These are phyloP conservation scores for Hermaeophaga mercurialis DNA, from an alignment of 2,888 invertebrate species.

Conservation along the genomic window DNA sequence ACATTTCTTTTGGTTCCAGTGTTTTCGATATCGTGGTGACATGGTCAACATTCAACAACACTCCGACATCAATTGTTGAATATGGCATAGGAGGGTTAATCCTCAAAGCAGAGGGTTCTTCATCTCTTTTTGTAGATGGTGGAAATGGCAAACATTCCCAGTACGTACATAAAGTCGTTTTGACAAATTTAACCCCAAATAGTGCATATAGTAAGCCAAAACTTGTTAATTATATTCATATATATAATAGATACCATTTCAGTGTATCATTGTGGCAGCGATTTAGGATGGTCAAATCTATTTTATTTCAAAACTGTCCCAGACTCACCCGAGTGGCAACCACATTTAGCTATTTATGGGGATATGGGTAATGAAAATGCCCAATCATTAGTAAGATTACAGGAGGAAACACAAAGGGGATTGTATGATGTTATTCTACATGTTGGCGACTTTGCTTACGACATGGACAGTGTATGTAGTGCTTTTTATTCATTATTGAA, in stretches of 20 bases:
- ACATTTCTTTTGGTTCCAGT: conserved; percentile 69
- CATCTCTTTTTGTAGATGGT: conserved; percentile 75
- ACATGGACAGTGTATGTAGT: conserved; percentile 73
- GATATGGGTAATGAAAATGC: conserved; percentile 95
- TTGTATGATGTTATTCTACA: conserved; percentile 87
- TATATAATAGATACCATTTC: too few relatives aligned
- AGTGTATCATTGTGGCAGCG: conserved; percentile 84
- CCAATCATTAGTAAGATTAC: conserved; percentile 81
- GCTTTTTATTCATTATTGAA: neutral
- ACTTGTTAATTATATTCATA: neutral
- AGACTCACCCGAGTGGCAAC: conserved; percentile 71
- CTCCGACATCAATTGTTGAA: conserved; percentile 71
- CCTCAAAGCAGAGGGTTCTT: conserved; percentile 62
- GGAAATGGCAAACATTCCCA: conserved; percentile 68
- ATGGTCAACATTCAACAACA: conserved; percentile 79
- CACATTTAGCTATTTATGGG: conserved; percentile 85
- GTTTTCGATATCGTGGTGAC: conserved; percentile 76
- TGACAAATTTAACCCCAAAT: conserved; percentile 66
- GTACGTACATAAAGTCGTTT: conserved; percentile 77
- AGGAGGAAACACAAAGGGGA: conserved; percentile 79
- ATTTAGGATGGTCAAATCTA: conserved; percentile 78
- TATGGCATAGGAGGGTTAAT: conserved; percentile 71
- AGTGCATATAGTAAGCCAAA: conserved; percentile 66
- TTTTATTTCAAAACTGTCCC: conserved; percentile 80
- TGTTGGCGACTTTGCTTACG: conserved; percentile 95